Base-by-base conservation (phyloP, 2,797 vertebrate genomes). In the Channallabes apus region DNA sequence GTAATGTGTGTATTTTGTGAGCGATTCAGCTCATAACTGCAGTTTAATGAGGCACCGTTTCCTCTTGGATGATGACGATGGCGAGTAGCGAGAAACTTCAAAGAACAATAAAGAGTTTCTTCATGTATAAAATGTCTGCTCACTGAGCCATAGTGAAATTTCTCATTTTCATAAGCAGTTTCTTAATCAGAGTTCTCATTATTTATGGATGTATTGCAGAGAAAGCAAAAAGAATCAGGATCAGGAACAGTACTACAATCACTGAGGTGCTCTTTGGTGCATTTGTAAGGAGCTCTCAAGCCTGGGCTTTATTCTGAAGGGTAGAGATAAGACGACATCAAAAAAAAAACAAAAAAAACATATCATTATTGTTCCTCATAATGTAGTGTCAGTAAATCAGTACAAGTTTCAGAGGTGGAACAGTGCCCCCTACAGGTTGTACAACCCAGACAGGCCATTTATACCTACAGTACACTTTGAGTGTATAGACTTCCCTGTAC, bases 1-100 rank as follows among this genome's bases (percentile, higher is more conserved):
- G 58, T 62, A 79, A 78, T 24, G 35, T 62, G 35, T 62, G 77
- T 62, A 9, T 79, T 79, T 79, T 79, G 35, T n/a, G 32, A 62
- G 58, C 3, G 22, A 41, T 79, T 62, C 35, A 17, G 22, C 3
- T 79, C 35, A 41, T 79, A 79, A 27, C 35, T 62, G 77, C 22
- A 62, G 58, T 79, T 38, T n/a, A 79, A 79, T 79, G 14, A 41
- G 17, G 32, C 22, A 38, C 32, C n/a, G 35, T n/a, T 62, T 79
- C 77, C 59, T 62, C 35, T 62, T 27, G 77, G 35, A 62, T 54
- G 51, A 14, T 17, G 58, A 62, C 11, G 54, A 32, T 73, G 24
- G n/a, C 41, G n/a, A 73, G 15, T 51, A 27, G 38, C 11, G 6
- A 46, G 5, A 46, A 71, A 71, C 22, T 71, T 22, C 35, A 41